These are phyloP conservation scores for Balanococcus diminutus DNA, from an alignment of 2,888 invertebrate genomes.

Conservation along the genomic window DNA sequence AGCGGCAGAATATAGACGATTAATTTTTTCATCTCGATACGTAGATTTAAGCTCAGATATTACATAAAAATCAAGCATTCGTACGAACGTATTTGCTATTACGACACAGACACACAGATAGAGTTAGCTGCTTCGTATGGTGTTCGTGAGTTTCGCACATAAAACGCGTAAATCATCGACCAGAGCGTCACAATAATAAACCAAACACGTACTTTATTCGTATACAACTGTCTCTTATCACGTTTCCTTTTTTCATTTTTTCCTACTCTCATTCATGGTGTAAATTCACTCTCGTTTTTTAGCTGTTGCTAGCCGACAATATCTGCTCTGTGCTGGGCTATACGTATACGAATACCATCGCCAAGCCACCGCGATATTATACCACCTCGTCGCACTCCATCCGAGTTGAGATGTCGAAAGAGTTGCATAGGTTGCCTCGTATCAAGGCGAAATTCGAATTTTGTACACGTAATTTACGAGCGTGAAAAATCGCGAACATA, in stretches of 20 bases:
- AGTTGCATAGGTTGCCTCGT: not conserved
- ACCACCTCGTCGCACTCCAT: not conserved
- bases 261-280: not conserved
- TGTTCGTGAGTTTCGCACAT: not conserved
- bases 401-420: not conserved
- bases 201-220: not conserved
- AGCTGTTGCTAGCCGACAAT: conserved; percentile 5
- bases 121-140: not conserved
- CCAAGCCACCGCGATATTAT: not conserved
- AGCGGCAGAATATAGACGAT: conserved; percentile 41
- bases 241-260: not conserved
- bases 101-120: not conserved
- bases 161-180: conserved; percentile 5
- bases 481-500: too few species aligned
- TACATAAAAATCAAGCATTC: not conserved
- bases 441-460: not conserved
- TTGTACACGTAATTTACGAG: not conserved
- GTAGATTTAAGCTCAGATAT: not conserved
- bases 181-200: not conserved
- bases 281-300: not conserved
- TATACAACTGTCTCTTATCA: not conserved
- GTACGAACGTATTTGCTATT: not conserved
- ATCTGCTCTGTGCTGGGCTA: too few species aligned
- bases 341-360: not conserved
- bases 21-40: conserved; percentile 30